Evolutionary conservation across 1,140 invertebrate genomes (phyloP), one percentile per base, ranked within the genome.

Genomic region (Drosophila suzukii): DNA sequence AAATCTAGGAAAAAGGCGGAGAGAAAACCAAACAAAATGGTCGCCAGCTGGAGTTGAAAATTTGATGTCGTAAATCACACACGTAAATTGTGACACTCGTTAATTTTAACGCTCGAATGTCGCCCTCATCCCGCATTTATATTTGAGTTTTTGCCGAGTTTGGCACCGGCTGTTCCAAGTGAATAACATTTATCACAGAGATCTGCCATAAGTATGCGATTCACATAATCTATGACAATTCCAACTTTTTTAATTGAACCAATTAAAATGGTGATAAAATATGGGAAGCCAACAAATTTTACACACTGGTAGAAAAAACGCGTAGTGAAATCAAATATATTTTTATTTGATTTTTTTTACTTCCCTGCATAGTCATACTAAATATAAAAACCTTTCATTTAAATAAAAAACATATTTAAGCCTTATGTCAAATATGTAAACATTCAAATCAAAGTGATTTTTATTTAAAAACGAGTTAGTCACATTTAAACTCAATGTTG

Each of bases 1-100:
- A 59, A 43, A 34, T n/a, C 13, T 8, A 27, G 27, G 30, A 27
- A 54, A 39, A 36, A n/a, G 10, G 11, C 6, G 12, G 32, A 74
- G 49, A 13, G 20, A 39, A 68, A 56, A 0, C 27, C 63, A 13
- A 34, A 50, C 67, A 54, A 75, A 50, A 67, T 76, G 73, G 49
- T 34, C 49, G 65, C 63, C 75, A 78, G 75, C 75, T 77, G 75
- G 65, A 71, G 75, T 62, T 77, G 73, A 77, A 77, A 78, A 78
- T 77, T 77, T 77, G 51, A 46, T 78, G 75, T 77, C 75, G 57
- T 77, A 77, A 77, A 77, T 77, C 75, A 77, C 75, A 77, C 65
- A 77, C 74, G 75, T 68, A 77, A 76, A 77, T 77, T 76, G 74
- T 77, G 74, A 68, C 62, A 77, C 56, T 77, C 74, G 74, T 77